Base-by-base conservation (phyloP, 37 sponge, comb jelly and placozoan species). In the Spongilla lacustris region DNA sequence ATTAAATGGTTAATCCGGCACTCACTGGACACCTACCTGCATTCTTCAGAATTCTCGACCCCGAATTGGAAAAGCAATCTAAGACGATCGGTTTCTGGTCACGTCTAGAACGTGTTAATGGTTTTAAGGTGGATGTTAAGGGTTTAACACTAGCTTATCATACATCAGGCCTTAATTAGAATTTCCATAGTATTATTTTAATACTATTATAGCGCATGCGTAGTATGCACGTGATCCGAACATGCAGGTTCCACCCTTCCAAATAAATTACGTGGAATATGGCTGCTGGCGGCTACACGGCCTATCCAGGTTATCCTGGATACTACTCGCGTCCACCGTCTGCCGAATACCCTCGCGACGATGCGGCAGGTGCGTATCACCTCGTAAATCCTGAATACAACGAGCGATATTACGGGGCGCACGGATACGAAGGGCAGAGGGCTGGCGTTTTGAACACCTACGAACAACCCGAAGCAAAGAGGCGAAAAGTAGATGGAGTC, bases 301-400 rank as follows among this genome's bases (percentile, higher is more conserved):
- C 26, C 22, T 36, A 41, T 38, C 26, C 26, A 29, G 77, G 77
- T 33, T 58, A 58, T 58, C 58, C 58, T 58, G 58, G 58, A 58
- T 58, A 58, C 58, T 58, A 58, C 58, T 58, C 58, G 58, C 58
- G 58, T 58, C 58, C 58, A 58, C 58, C 37, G 49, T 33, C 26
- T 33, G 33, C 30, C 13, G 77, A 41, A 76, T 37, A 36, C 77
- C 26, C 37, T 76, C 27, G 34, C 38, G 27, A 76, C 36, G 14
- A 36, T 8, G 33, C 34, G 34, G 37, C 33, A 36, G 26, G 26
- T 36, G 30, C 33, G 21, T 76, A 36, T 37, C 30, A 50, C 50
- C 66, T 49, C 66, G 80, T 49, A 27, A 85, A 84, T 68, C 85
- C 85, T 24, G 90, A 85, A 17, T 90, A 84, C 37, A 85, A 90